Base-by-base conservation (phyloP, 2,113 vertebrate species). In the Stigmatopora nigra region DNA sequence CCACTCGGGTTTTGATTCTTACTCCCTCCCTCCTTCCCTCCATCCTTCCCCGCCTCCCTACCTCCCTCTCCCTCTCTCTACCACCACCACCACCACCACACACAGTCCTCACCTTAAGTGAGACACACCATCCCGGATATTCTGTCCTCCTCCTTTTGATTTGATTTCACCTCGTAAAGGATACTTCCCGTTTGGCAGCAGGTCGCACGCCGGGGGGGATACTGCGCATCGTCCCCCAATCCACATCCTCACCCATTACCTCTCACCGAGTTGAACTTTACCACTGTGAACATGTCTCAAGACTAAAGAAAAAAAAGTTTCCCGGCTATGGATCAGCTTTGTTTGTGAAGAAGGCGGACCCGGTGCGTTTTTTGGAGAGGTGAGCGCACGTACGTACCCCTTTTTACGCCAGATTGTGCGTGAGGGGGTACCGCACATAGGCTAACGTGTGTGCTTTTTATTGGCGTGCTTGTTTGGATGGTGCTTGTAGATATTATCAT, bases 291-390 rank as follows among this genome's bases (percentile, higher is more conserved):
- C 38, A 45, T 61, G 41, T 14, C 12, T 15, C 14, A 48, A 48
- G 2, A 48, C 13, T 5, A 14, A 46, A 6, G 14, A 12, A 14
- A 15, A 16, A 61, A 22, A 61, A 61, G 59, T 61, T 61, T 45
- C 4, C 38, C n/a, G n/a, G 38, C 59, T 44, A 45, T 45, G 59
- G 41, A 60, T 60, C 17, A 22, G n/a, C 14, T 22, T 12, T 19
- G n/a, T 22, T 60, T 44, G 52, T 60, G 38, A 60, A 60, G 41
- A 13, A 61, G 59, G 59, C n/a, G 13, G 59, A 45, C 59, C 13
- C 19, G 12, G 19, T 61, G 59, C 59, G 19, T 20, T 61, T 45
- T 61, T 45, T 22, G 41, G 59, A 61, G 16, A 22, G 38, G 38
- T 45, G 59, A 61, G 51, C 8, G 49, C 17, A 8, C 7, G 47